Evolutionary conservation across 2,888 invertebrate species (phyloP).

Genomic region (Leucoma salicis): DNA sequence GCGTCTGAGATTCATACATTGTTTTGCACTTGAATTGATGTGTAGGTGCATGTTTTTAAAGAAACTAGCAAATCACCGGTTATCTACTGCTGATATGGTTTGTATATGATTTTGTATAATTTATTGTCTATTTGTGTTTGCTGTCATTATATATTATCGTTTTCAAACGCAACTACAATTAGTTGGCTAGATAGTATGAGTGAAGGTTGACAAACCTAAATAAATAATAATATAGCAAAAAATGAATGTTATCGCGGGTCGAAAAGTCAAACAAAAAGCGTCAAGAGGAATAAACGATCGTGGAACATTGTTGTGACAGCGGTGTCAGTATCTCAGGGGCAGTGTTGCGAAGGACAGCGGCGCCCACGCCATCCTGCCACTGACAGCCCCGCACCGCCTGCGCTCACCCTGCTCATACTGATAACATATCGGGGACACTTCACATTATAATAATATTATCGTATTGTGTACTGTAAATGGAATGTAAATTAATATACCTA

Average conservation of each 20-base stretch:
- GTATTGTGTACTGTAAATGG: background rate
- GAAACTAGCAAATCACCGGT: conserved; percentile 5
- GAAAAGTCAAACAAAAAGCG: conserved; percentile 22
- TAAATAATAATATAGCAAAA: conserved; percentile 16
- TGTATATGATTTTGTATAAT: background rate
- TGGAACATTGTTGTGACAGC: conserved; percentile 53
- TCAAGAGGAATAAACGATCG: conserved; percentile 29
- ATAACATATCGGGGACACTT: conserved; percentile 51
- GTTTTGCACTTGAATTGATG: conserved; percentile 23
- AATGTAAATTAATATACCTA: no score
- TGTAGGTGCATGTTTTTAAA: conserved; percentile 16
- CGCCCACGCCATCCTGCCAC: conserved; percentile 67
- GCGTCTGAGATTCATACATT: conserved; percentile 25
- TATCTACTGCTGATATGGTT: background rate
- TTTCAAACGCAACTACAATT: conserved; percentile 14
- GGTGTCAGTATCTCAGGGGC: conserved; percentile 52
- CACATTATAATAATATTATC: background rate
- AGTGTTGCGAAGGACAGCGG: conserved; percentile 66
- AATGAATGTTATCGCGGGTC: conserved; percentile 24
- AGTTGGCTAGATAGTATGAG: conserved; percentile 19
- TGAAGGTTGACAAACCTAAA: conserved; percentile 14
- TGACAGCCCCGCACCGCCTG: conserved; percentile 25
- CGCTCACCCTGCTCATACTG: conserved; percentile 42
- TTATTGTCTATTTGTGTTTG: background rate
- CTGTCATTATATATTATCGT: conserved; percentile 17